Conservation (phyloP, 2,888 invertebrate genomes). For the Scaeva pyrastri region DNA sequence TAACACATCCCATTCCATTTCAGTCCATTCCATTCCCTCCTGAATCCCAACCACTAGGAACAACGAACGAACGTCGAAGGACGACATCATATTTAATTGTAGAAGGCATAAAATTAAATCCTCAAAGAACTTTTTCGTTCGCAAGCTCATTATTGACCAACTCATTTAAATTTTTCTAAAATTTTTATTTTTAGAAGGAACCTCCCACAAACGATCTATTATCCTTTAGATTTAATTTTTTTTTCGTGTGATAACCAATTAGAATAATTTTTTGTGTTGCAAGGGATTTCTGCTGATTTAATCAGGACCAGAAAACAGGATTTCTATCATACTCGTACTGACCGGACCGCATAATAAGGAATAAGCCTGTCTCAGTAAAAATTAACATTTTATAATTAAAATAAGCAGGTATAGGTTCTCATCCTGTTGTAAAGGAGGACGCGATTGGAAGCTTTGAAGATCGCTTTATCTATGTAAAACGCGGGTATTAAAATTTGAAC, state of each 20-base stretch:
- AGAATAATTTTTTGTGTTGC: constrained; percentile 53
- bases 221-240: constrained; percentile 26
- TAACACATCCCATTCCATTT: constrained; percentile 31
- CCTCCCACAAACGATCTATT: constrained; percentile 21
- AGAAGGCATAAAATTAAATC: constrained; percentile 10
- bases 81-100: constrained; percentile 63
- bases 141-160: constrained; percentile 31
- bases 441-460: constrained; percentile 6
- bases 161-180: constrained; percentile 42
- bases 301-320: constrained; percentile 19
- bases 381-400: constrained; percentile 63
- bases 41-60: background rate
- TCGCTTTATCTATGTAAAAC: background rate
- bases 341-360: background rate
- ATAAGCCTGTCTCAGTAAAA: constrained; percentile 5
- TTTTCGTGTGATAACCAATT: constrained; percentile 44
- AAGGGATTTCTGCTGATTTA: constrained; percentile 48
- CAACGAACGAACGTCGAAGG: background rate
- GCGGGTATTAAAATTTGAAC: constrained; percentile 38
- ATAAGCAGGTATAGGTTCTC: constrained; percentile 23
- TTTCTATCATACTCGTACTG: background rate
- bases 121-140: background rate
- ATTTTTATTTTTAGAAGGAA: background rate
- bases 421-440: background rate
- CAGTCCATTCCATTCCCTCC: too few species aligned